Base-by-base conservation (phyloP, 2,888 invertebrate genomes). In the Lasius platythorax region DNA sequence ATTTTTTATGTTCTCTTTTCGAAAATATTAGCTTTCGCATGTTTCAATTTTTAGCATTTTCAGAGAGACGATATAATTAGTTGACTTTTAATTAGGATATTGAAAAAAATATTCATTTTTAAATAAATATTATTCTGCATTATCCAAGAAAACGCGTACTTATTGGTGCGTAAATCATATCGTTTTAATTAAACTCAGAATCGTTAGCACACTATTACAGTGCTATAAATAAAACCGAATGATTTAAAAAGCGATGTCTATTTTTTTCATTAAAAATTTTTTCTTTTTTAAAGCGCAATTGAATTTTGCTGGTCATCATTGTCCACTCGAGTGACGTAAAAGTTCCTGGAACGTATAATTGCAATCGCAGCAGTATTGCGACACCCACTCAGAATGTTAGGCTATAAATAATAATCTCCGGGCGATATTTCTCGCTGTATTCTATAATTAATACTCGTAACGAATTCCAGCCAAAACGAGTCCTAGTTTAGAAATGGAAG, bases 361-460 rank as follows among this genome's bases (percentile, higher is more conserved):
- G 73, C 79, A 58, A 43, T 23, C 15, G 30, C 58, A 43, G 28
- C 30, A n/a, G 68, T 43, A 30, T 56, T 46, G 43, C 23, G 4
- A 72, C 58, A 58, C 28, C 53, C 53, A 28, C 23, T 33, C 56
- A 9, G n/a, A 33, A 43, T 15, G 30, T 15, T 33, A 72, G 37
- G 46, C 46, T 72, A 79, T 79, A 73, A 70, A 73, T 37, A 58
- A 28, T 68, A 43, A 79, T 79, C 11, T 50, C 33, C 23, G 18
- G 6, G n/a, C 40, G n/a, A 72, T 72, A 72, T 79, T 73, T 72
- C 72, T 72, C 33, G 33, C 28, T 5, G 33, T 46, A 61, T 9
- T 61, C 23, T 33, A 15, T 79, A 58, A 79, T 72, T 33, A 18
- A 23, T n/a, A 23, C 15, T 12, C 28, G 18, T 61, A 46, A 61